Base-by-base conservation (phyloP, 2,888 invertebrate genomes). In the Sinhomidia bicolor region DNA sequence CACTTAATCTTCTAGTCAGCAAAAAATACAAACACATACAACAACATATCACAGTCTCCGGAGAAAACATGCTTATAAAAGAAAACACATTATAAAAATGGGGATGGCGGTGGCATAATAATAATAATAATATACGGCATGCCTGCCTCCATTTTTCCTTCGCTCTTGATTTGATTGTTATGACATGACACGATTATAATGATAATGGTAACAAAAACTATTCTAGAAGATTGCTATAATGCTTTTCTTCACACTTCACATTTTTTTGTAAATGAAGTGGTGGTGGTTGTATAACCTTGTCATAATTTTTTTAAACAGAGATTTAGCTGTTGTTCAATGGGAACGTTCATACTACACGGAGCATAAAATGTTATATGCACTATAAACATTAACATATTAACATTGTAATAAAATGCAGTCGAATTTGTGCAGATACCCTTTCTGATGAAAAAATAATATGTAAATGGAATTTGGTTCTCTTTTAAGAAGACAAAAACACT, bases 11-110 rank as follows among this genome's bases (percentile, higher is more conserved):
- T n/a, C n/a, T n/a, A n/a, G n/a, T n/a, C n/a, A n/a, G n/a, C n/a
- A n/a, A n/a, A n/a, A n/a, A n/a, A n/a, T n/a, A n/a, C n/a, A n/a
- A n/a, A n/a, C n/a, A n/a, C n/a, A n/a, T n/a, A n/a, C n/a, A n/a
- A n/a, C n/a, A n/a, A n/a, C n/a, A n/a, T n/a, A n/a, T n/a, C n/a
- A 12, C 47, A 14, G 10, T 71, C 14, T 10, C 54, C n/a, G 51
- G 20, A 83, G 83, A 71, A 32, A 68, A 41, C 54, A 60, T 36
- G 36, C 47, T n/a, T n/a, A n/a, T n/a, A n/a, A n/a, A n/a, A n/a
- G n/a, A n/a, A n/a, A n/a, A n/a, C n/a, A 82, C 65, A 82, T n/a
- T n/a, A 47, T 26, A 41, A 68, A 82, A 29, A 12, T 4, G 65
- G 20, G 29, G 17, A n/a, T 20, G 3, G 57, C 17, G 32, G 65